phyloP scores from a whole-genome alignment of 2,888 invertebrate species.

The Drosophila peninsularis region DNA sequence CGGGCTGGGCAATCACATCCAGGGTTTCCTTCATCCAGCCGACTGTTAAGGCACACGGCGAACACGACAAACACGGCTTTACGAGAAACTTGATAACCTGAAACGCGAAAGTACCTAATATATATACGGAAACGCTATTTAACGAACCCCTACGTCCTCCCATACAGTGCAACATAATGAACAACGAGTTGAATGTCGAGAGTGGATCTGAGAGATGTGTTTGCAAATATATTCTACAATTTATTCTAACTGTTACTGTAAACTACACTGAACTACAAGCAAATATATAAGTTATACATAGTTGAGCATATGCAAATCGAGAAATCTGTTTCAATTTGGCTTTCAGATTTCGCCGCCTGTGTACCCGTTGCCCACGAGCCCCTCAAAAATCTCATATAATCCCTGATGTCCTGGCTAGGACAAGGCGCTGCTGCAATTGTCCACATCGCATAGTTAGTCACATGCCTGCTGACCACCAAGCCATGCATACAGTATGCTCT shows the following conservation, averaged over 20 bases:
- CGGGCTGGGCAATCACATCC: conserved; percentile 38
- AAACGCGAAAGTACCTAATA: conserved; percentile 50
- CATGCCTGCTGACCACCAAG: conserved; percentile 28
- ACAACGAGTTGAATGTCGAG: conserved; percentile 53
- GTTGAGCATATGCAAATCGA: conserved; percentile 53
- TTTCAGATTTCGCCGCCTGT: conserved; percentile 8
- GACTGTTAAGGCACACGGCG: conserved; percentile 33
- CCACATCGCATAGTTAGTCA: conserved; percentile 41
- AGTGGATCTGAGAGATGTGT: conserved; percentile 47
- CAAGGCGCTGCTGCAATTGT: conserved; percentile 24
- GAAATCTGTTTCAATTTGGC: conserved; percentile 16
- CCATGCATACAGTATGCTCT: conserved; percentile 19
- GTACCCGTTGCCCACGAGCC: not conserved
- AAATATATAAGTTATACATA: conserved; percentile 63
- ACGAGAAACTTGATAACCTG: conserved; percentile 33
- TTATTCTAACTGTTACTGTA: conserved; percentile 65
- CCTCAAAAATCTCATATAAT: conserved; percentile 30
- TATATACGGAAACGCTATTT: conserved; percentile 12
- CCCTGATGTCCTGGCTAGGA: not conserved
- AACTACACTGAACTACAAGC: conserved; percentile 48
- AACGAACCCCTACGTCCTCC: conserved; percentile 4
- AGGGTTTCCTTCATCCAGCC: conserved; percentile 47
- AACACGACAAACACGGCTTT: conserved; percentile 6
- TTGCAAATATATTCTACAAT: conserved; percentile 56
- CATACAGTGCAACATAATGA: conserved; percentile 30